Percentiles rank a stretch among this genome's conserved stretches.
Evolutionary conservation across 1,140 invertebrate genomes (phyloP).

Genomic region (Habropoda laboriosa): DNA sequence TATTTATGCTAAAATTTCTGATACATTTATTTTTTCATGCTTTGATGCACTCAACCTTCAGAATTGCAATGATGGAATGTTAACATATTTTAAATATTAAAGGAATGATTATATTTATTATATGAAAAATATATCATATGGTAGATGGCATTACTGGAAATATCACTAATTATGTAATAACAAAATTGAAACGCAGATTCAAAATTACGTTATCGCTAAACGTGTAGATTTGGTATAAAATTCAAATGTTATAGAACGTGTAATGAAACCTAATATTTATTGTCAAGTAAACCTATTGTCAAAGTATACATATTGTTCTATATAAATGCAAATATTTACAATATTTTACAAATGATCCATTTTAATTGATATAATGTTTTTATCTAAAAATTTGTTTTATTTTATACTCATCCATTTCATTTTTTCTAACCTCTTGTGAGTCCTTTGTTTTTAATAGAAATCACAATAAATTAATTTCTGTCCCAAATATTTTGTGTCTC

Average conservation of each 20-base stretch:
- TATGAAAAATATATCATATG: not conserved
- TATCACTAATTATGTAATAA: not conserved
- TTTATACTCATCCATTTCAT: not conserved
- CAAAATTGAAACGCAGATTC: too few relatives aligned
- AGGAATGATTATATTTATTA: not conserved
- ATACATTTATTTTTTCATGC: not conserved
- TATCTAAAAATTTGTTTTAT: not conserved
- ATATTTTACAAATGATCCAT: not conserved
- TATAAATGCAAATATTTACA: not conserved
- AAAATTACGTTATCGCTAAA: conserved; percentile 2
- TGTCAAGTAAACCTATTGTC: not conserved
- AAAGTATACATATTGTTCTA: not conserved
- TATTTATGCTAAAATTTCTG: not conserved
- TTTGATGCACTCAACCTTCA: not conserved
- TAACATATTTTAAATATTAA: not conserved
- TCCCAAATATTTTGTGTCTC: not conserved
- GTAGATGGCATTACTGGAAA: not conserved
- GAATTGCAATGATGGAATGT: not conserved
- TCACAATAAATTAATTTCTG: not conserved
- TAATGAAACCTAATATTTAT: not conserved
- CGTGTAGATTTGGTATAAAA: not conserved
- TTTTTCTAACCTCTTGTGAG: conserved; percentile 12
- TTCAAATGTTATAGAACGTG: not conserved
- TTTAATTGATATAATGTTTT: not conserved
- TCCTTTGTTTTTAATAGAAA: not conserved